phyloP scores from a whole-genome alignment of 2,888 invertebrate species.

The Balanococcus diminutus region DNA sequence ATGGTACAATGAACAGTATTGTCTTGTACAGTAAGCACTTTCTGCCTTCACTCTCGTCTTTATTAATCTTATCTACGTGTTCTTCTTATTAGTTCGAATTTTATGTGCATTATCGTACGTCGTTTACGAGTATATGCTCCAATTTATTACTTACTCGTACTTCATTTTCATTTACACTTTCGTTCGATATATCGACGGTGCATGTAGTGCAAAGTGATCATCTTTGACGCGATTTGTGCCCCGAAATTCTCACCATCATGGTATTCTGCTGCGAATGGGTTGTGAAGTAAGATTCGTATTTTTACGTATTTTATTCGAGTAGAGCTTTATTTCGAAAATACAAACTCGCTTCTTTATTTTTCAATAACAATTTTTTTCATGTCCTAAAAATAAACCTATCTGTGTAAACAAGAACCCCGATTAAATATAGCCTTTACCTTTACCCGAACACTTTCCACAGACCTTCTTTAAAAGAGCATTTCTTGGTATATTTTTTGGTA shows the following conservation, averaged over 20 bases:
- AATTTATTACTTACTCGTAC: neutral
- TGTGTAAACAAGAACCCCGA: neutral
- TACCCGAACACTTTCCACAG: neutral
- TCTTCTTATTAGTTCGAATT: neutral
- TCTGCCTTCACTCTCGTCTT: neutral
- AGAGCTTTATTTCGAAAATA: neutral
- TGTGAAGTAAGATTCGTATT: neutral
- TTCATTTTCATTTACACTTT: neutral
- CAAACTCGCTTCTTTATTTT: neutral
- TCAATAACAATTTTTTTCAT: neutral
- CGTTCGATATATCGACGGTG: neutral
- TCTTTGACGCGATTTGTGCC: neutral
- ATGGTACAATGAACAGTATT: neutral
- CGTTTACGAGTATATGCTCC: neutral
- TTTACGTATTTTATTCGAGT: neutral
- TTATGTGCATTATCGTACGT: neutral
- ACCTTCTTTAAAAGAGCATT: neutral
- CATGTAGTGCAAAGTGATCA: neutral
- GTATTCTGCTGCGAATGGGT: constrained; percentile 5
- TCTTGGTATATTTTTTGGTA: neutral
- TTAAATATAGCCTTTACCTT: constrained; percentile 30
- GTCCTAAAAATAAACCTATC: neutral
- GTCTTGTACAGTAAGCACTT: neutral
- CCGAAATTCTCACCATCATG: neutral
- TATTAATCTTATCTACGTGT: neutral